Base-by-base conservation (phyloP, 1,140 invertebrate species). In the Sycophaga agraensis region DNA sequence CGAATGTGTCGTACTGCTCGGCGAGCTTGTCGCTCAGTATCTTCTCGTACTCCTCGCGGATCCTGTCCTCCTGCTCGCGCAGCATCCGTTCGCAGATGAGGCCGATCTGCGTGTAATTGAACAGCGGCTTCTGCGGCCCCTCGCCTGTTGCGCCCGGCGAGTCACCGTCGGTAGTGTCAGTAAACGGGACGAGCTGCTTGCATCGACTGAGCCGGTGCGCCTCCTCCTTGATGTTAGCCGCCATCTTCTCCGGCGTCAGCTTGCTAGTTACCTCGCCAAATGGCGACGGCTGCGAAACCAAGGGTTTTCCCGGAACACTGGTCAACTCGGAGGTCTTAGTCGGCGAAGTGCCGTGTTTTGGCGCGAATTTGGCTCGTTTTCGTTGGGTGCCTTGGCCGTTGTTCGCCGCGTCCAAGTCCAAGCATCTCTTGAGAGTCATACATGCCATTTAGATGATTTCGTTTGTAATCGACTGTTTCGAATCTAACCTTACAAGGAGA, bases 41-140 rank as follows among this genome's bases (percentile, higher is more conserved):
- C 28, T 51, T 45, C n/a, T 43, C 54, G 19, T 60, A 51, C 28
- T 39, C 56, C 11, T 54, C 22, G 14, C 50, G 31, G 48, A 50
- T 59, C 17, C 8, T 16, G 48, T 43, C 24, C 11, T 16, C 21
- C 28, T 60, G 40, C 4, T 43, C 58, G 6, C 42, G 11, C 6
- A 35, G 17, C 28, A 35, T 35, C 31, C 58, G 17, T 19, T 39
- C 22, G 28, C 40, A 61, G 19, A 54, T 24, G n/a, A 54, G n/a
- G 4, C 11, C 24, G 8, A 48, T 2, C 14, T 57, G 14, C 1
- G 19, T 14, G 14, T 46, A 26, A 0, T 19, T 57, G 9, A 57
- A 46, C 28, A 57, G 16, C 6, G 11, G 46, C 42, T 63, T 35
- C 49, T 24, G 49, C 43, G 39, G 59, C 53, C 55, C 53, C 61